Conservation (phyloP, 2,888 invertebrate genomes). For the Quadroppia sp. region DNA sequence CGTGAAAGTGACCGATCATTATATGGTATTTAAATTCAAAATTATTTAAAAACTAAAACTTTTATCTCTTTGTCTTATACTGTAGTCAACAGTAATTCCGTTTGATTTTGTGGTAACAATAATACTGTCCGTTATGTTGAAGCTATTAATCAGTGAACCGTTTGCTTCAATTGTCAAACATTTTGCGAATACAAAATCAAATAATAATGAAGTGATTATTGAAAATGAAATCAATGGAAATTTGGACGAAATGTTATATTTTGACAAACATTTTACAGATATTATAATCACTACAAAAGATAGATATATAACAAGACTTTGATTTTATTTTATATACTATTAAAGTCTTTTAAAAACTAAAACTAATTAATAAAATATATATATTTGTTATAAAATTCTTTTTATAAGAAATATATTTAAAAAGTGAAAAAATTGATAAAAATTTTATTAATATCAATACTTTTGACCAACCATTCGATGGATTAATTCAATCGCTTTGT, state of each 20-base stretch:
- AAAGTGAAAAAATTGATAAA: too few relatives aligned
- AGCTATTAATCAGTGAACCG: not conserved
- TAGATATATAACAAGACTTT: too few relatives aligned
- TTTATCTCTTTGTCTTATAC: not conserved
- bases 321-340: too few relatives aligned
- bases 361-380: too few relatives aligned
- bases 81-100: not conserved
- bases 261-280: too few relatives aligned
- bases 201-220: too few relatives aligned
- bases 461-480: not conserved
- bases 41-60: not conserved
- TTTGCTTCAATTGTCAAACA: not conserved
- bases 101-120: not conserved
- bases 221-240: too few relatives aligned
- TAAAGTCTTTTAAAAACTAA: too few relatives aligned
- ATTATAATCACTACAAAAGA: too few relatives aligned
- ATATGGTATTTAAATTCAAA: not conserved
- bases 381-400: too few relatives aligned
- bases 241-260: too few relatives aligned
- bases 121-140: not conserved
- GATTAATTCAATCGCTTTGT: not conserved
- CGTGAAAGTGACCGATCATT: not conserved
- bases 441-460: not conserved
- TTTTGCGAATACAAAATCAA: not conserved
- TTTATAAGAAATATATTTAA: too few relatives aligned